Evolutionary conservation across 2,888 invertebrate genomes (phyloP).

Genomic region (Noctuana brunneofusca): DNA sequence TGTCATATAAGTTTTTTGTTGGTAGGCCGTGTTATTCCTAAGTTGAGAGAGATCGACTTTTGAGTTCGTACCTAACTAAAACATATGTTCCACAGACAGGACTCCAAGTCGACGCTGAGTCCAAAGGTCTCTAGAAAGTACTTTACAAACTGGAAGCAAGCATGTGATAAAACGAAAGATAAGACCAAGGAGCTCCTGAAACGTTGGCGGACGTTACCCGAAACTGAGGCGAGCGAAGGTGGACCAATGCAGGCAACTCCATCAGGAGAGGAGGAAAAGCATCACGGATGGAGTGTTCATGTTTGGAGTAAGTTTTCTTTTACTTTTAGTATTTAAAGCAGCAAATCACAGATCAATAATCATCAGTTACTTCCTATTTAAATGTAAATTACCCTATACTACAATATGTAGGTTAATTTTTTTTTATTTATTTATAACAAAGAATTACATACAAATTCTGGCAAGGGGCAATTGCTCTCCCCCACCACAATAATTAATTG

Average conservation of each 20-base stretch:
- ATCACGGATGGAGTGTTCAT: conserved; percentile 89
- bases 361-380: no score
- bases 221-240: conserved; percentile 68
- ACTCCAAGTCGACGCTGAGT: conserved; percentile 70
- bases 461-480: no score
- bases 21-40: no score
- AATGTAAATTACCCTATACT: no score
- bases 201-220: conserved; percentile 87
- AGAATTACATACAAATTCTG: no score
- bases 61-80: not conserved
- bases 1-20: no score
- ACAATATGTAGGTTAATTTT: no score
- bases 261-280: conserved; percentile 69
- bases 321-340: no score
- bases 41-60: not conserved
- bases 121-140: conserved; percentile 87
- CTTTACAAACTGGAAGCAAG: conserved; percentile 88
- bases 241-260: conserved; percentile 66
- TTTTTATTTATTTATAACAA: no score
- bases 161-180: conserved; percentile 89
- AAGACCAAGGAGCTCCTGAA: conserved; percentile 88
- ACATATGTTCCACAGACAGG: conserved; percentile 57
- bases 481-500: no score
- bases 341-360: no score
- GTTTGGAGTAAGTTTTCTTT: conserved; percentile 86